phyloP scores from a whole-genome alignment of 2,888 invertebrate species.

The Nephrotoma flavescens region DNA sequence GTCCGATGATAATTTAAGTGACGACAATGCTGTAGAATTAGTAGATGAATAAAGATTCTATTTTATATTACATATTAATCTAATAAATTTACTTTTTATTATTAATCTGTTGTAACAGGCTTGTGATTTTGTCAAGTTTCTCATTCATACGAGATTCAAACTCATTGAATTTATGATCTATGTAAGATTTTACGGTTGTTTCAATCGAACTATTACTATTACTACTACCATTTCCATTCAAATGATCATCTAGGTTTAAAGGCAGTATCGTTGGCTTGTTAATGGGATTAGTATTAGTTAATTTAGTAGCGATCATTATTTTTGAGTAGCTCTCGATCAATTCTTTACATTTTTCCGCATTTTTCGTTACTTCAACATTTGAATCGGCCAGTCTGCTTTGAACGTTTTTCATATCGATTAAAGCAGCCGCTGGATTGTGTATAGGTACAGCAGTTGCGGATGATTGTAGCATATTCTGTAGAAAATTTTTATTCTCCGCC shows the following conservation, averaged over 20 bases:
- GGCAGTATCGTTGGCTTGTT: neutral
- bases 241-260: neutral
- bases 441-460: slow-evolving; percentile 15
- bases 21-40: neutral
- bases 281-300: neutral
- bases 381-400: slow-evolving; percentile 20
- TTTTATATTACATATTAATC: neutral
- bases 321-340: slow-evolving; percentile 13
- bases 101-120: slow-evolving; percentile 16
- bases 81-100: neutral
- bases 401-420: slow-evolving; percentile 23
- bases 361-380: slow-evolving; percentile 16
- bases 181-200: neutral
- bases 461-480: neutral
- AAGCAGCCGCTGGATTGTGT: slow-evolving; percentile 18
- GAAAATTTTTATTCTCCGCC: slow-evolving; percentile 21
- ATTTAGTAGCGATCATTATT: neutral
- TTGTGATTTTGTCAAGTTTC: slow-evolving; percentile 23
- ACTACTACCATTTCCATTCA: neutral
- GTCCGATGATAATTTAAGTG: slow-evolving; percentile 6
- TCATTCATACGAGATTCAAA: slow-evolving; percentile 19
- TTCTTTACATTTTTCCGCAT: slow-evolving; percentile 21
- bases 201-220: neutral
- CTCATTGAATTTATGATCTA: slow-evolving; percentile 16
- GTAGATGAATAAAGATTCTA: neutral